Base-by-base conservation (phyloP, 2,797 vertebrate species). In the Lagodon rhomboides region DNA sequence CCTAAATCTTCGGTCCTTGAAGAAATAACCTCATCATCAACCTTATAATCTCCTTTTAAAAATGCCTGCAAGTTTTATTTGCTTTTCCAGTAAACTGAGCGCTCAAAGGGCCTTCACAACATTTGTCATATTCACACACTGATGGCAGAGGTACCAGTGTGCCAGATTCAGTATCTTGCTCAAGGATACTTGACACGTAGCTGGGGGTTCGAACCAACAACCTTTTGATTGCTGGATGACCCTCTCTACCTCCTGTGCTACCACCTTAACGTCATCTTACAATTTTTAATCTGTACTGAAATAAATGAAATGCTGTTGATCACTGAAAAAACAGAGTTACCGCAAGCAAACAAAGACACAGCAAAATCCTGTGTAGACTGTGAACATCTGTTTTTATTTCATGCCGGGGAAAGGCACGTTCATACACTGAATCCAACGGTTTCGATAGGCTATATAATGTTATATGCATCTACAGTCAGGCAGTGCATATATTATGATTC, bases 391-490 rank as follows among this genome's bases (percentile, higher is more conserved):
- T 92, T 95, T 95, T 94, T 93, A 94, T 93, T 95, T 92, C 63
- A 86, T 93, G 91, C 90, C 90, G 83, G 38, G 80, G 73, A 89
- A 91, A 89, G 89, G 89, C 91, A 91, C 82, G 86, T 89, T 89
- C 89, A 93, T 89, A 93, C 91, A 92, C 72, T 84, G 84, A 94
- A 86, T 92, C 77, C 74, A 83, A 89, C 68, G 69, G 79, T 87
- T 87, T 90, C 72, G 64, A 91, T 84, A 89, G 79, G 86, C 56
- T 93, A 92, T 86, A 89, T 88, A 83, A 90, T 86, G 73, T 87
- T 86, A 92, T 94, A 94, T 94, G 91, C 94, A 95, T 93, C 92
- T 89, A 94, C 92, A 92, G 89, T 89, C 82, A 92, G 89, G 90
- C 92, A 95, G 93, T 94, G 94, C 94, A 94, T 92, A 89, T 87